Evolutionary conservation across 92 coral and sea anemone genomes (phyloP), one percentile per base, ranked within the genome.

Genomic region (Porites divaricata): DNA sequence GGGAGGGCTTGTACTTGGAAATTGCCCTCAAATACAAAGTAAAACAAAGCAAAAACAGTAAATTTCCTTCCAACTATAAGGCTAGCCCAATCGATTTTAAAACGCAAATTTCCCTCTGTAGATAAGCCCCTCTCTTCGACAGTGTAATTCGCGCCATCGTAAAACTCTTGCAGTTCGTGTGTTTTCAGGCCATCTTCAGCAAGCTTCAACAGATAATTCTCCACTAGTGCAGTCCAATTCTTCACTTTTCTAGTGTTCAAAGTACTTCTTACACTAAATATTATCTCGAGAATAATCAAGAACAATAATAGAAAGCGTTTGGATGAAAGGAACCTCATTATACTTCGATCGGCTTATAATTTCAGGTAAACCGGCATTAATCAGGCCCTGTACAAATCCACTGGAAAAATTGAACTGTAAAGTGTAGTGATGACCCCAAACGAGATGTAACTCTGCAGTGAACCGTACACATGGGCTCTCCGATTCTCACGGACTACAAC

Each of bases 181-280:
- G 98, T 86, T 76, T 92, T 93, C 62, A 97, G 83, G 26, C 99
- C 99, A 81, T 97, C 99, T 59, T 95, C 95, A 16, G 98, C 96
- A 58, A 97, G 89, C 45, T 90, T 92, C 50, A 92, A 72, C 17
- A 97, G 77, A 78, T 97, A 93, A 23, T 86, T 89, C 74, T 97
- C 95, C 23, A 97, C 98, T 72, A 85, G 92, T 41, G 90, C 83
- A 5, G 98, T 89, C 99, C 99, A 97, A 11, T 91, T 81, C 63
- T 86, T 89, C 52, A 97, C 95, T 21, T 79, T 78, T 7, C 80
- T 24, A 15, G 82, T 78, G 28, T 88, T 78, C 69, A 94, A 76
- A 69, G 90, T 89, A 28, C 76, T 89, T 13, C 79, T 78, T 57
- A 76, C 88, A 64, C 81, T 48, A 20, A 72, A 24, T 8, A 72